Evolutionary conservation across 2,888 invertebrate genomes (phyloP).

Genomic region (Pteria penguin): DNA sequence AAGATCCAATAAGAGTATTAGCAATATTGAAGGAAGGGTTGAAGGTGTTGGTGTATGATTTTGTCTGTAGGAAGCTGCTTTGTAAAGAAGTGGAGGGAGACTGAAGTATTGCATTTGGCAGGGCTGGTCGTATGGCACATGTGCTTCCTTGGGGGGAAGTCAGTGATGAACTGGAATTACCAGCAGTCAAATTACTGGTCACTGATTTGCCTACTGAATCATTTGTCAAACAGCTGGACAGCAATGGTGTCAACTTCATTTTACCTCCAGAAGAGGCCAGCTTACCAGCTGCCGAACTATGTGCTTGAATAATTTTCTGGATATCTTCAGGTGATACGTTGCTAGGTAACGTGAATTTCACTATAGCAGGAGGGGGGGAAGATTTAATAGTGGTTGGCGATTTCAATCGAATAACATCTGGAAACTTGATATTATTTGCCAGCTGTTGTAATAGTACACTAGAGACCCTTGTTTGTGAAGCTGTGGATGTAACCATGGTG

Average conservation of each 20-base stretch:
- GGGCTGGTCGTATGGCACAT: background rate
- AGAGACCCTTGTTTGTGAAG: too few species aligned
- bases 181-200: background rate
- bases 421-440: background rate
- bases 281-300: slow-evolving; percentile 17
- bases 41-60: too few species aligned
- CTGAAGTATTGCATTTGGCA: too few species aligned
- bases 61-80: too few species aligned
- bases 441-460: background rate
- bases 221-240: background rate
- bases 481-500: too few species aligned
- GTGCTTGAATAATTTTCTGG: slow-evolving; percentile 20
- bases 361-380: background rate
- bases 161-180: background rate
- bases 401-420: background rate
- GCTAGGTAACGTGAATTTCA: slow-evolving; percentile 6
- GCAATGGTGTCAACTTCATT: slow-evolving; percentile 8
- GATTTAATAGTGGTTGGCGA: background rate
- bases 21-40: too few species aligned
- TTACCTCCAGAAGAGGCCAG: slow-evolving; percentile 3
- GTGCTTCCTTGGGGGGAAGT: background rate
- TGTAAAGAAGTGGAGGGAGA: too few species aligned
- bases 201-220: background rate
- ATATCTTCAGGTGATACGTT: slow-evolving; percentile 22
- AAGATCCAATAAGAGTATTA: too few species aligned